Evolutionary conservation across 2,113 vertebrate species (phyloP).

Genomic region (Orcinus orca): DNA sequence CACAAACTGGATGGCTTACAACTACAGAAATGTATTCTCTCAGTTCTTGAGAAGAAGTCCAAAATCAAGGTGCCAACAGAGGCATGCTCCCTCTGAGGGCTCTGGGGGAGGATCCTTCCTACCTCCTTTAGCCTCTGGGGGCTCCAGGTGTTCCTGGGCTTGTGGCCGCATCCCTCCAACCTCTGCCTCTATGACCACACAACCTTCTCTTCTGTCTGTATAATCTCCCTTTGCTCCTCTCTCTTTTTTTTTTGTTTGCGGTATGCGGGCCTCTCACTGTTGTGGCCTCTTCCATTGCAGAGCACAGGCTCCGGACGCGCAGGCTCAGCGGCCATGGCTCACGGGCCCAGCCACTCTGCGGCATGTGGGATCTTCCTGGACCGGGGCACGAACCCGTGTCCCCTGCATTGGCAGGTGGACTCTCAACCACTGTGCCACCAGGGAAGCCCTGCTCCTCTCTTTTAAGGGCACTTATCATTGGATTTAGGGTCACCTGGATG

Average conservation of each 20-base stretch:
- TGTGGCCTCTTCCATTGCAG: too few species aligned
- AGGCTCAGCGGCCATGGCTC: too few species aligned
- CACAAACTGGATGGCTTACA: too few species aligned
- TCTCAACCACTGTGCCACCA: too few species aligned
- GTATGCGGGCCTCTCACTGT: accelerated
- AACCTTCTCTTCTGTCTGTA: not conserved
- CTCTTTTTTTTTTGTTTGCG: too few species aligned
- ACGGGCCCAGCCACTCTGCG: accelerated
- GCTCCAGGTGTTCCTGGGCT: not conserved
- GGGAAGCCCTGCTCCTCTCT: not conserved
- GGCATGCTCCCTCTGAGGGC: accelerated
- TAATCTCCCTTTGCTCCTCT: not conserved
- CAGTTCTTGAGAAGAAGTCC: not conserved
- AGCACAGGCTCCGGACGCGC: too few species aligned
- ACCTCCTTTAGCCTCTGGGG: not conserved
- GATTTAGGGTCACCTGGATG: not conserved
- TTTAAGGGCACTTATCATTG: not conserved
- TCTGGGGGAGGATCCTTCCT: accelerated
- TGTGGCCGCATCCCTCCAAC: accelerated
- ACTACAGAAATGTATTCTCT: not conserved
- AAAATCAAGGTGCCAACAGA: not conserved
- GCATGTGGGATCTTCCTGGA: too few species aligned
- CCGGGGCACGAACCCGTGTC: too few species aligned
- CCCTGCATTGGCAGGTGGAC: too few species aligned
- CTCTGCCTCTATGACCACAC: not conserved